A percentile compares a stretch with the other conserved stretches of the same genome.
Evolutionary conservation across 2,888 invertebrate genomes (phyloP).

Genomic region (Diarsia brunnea): DNA sequence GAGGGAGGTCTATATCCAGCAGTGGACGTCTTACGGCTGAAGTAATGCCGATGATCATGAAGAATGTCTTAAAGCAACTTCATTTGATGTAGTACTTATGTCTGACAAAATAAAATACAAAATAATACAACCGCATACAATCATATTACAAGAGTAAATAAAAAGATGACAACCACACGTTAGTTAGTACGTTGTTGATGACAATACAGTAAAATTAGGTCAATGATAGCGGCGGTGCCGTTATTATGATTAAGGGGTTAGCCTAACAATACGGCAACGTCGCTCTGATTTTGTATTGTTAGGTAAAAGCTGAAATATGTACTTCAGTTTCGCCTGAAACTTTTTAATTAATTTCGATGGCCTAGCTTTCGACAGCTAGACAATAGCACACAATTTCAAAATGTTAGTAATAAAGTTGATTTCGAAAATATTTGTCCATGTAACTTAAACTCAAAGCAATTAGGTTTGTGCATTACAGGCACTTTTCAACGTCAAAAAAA

Average conservation of each 20-base stretch:
- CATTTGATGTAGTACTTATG: too few species aligned
- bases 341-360: conserved; percentile 8
- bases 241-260: conserved; percentile 24
- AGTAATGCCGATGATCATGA: too few species aligned
- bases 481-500: too few species aligned
- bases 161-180: not conserved
- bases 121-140: not conserved
- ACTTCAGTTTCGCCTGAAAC: conserved; percentile 18
- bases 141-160: not conserved
- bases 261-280: conserved; percentile 22
- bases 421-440: not conserved
- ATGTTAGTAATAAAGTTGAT: not conserved
- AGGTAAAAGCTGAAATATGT: conserved; percentile 11
- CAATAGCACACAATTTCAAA: not conserved
- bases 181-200: conserved; percentile 1
- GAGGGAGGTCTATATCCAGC: too few species aligned
- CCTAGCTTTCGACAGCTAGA: conserved; percentile 2
- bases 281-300: conserved; percentile 24
- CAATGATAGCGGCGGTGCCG: conserved; percentile 29
- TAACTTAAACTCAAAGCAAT: too few species aligned
- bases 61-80: too few species aligned
- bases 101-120: not conserved
- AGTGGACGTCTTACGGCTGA: too few species aligned
- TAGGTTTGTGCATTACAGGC: too few species aligned
- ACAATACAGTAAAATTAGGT: conserved; percentile 17